These are phyloP conservation scores for Dolichopus griseipennis DNA, from an alignment of 2,888 invertebrate species.

Conservation along the genomic window DNA sequence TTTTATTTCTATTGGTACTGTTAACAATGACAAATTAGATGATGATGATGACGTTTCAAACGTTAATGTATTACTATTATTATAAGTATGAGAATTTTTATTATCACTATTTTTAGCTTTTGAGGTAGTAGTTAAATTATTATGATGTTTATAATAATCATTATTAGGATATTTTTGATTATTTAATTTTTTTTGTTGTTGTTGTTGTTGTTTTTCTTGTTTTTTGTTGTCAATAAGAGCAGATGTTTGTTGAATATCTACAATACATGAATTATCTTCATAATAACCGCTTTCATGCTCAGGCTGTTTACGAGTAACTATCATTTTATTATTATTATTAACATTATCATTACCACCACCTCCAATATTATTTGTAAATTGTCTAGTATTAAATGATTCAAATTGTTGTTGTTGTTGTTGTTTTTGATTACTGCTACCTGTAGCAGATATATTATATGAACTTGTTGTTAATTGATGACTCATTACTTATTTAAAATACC, in stretches of 20 bases:
- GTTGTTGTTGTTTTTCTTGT: background rate
- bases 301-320: slow-evolving; percentile 56
- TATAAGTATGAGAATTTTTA: background rate
- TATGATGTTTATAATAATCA: background rate
- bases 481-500: background rate
- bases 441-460: background rate
- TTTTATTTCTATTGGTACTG: no score
- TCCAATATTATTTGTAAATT: background rate
- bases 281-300: slow-evolving; percentile 78
- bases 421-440: background rate
- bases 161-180: background rate
- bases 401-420: background rate
- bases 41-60: background rate
- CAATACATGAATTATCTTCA: slow-evolving; percentile 52
- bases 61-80: background rate
- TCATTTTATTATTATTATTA: slow-evolving; percentile 35
- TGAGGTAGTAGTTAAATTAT: background rate
- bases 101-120: background rate
- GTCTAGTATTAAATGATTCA: background rate
- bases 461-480: background rate
- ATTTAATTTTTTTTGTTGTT: background rate
- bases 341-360: background rate
- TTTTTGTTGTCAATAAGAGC: background rate
- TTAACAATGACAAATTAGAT: background rate
- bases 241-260: background rate